These are phyloP conservation scores for Misgurnus mizolepis DNA, from an alignment of 2,113 vertebrate genomes.

Conservation along the genomic window DNA sequence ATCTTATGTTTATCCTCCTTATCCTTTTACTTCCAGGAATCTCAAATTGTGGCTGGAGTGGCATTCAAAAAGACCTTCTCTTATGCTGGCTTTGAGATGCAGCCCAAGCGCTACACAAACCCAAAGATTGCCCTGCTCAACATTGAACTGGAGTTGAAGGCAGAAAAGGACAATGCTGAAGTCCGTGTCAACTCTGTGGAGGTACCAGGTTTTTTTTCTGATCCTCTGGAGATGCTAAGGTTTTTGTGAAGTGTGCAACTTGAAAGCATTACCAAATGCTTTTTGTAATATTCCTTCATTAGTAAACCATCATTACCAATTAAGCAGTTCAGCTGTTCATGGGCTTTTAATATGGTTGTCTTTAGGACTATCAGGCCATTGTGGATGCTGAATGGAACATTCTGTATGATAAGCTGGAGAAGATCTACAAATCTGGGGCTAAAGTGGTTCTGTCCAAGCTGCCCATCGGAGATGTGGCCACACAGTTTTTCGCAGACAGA, in stretches of 20 bases:
- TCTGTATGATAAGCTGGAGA: conserved; percentile 95
- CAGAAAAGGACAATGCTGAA: conserved; percentile 96
- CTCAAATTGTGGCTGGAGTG: conserved; percentile 88
- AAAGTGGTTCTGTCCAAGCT: conserved; percentile 95
- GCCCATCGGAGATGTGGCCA: conserved; percentile 94
- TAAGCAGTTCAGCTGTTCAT: neutral
- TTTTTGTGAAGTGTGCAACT: no score
- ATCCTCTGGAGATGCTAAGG: no score
- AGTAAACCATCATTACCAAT: neutral
- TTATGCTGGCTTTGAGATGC: conserved; percentile 98
- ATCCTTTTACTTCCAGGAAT: conserved; percentile 77
- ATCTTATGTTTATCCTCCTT: neutral
- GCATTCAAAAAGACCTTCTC: conserved; percentile 99
- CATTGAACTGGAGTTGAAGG: conserved; percentile 95
- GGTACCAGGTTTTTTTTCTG: conserved; percentile 58
- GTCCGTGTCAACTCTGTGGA: conserved; percentile 88
- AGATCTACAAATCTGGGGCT: conserved; percentile 88
- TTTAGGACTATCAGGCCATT: conserved; percentile 96
- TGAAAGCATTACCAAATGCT: no score
- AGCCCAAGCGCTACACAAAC: conserved; percentile 89
- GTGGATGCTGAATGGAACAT: conserved; percentile 98
- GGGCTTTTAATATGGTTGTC: neutral
- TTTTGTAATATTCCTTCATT: neutral
- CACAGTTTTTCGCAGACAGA: conserved; percentile 94
- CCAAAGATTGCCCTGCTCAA: conserved; percentile 92